A percentile compares a stretch with the other conserved stretches of the same genome.
Evolutionary conservation across 2,113 vertebrate genomes (phyloP).

Genomic region (Chunga burmeisteri): DNA sequence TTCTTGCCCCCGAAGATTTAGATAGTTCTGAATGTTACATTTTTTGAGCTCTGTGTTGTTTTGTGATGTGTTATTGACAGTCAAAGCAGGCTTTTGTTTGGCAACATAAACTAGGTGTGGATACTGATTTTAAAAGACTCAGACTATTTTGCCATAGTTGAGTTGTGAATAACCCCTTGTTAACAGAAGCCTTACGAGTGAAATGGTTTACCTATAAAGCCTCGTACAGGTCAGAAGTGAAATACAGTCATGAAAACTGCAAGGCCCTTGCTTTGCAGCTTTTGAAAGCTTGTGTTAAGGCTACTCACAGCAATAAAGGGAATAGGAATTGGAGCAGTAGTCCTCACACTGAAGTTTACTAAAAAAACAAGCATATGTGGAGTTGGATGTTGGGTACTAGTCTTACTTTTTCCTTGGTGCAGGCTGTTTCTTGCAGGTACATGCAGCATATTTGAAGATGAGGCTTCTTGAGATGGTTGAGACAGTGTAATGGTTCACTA

Average conservation of each 20-base stretch:
- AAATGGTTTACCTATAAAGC: background rate
- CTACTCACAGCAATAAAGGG: accelerated
- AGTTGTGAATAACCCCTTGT: background rate
- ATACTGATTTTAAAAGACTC: background rate
- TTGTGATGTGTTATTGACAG: background rate
- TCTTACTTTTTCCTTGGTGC: background rate
- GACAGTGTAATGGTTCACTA: background rate
- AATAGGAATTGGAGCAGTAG: background rate
- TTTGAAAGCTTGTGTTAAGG: background rate
- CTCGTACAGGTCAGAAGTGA: background rate
- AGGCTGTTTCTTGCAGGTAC: background rate
- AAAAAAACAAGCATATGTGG: background rate
- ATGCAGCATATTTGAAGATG: background rate
- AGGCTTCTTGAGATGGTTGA: background rate
- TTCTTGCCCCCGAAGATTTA: background rate
- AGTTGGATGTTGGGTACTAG: background rate
- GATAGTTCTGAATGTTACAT: background rate
- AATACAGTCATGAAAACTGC: background rate
- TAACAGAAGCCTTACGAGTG: background rate
- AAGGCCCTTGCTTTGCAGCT: background rate
- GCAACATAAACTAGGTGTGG: background rate
- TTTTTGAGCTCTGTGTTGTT: background rate
- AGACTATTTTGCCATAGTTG: background rate
- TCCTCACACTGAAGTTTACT: background rate
- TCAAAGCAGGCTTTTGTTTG: background rate